phyloP scores from a whole-genome alignment of 2,797 vertebrate species.

The Melanogrammus aeglefinus region DNA sequence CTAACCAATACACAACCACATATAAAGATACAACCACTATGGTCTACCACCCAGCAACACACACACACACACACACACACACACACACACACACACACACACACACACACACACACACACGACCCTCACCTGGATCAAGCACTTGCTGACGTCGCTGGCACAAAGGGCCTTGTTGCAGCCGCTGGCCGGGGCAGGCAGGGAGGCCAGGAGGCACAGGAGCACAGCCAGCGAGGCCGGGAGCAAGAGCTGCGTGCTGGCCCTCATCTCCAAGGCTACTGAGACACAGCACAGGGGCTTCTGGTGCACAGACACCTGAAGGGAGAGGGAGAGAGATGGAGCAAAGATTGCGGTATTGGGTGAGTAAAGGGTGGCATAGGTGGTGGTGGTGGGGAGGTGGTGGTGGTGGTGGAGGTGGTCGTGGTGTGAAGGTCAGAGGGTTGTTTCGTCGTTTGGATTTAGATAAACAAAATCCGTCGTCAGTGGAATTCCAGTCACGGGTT shows the following conservation, averaged over 20 bases:
- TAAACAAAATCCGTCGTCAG: not conserved
- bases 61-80: too few species aligned
- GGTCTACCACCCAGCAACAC: too few species aligned
- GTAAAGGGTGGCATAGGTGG: too few species aligned
- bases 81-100: too few species aligned
- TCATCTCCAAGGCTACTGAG: constrained; percentile 80
- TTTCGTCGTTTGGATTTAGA: not conserved
- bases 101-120: too few species aligned
- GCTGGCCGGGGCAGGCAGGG: constrained; percentile 73
- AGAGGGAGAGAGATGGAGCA: not conserved
- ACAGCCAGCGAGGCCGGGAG: constrained; percentile 39
- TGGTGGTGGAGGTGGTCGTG: not conserved
- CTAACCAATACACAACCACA: not conserved
- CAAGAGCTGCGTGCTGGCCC: constrained; percentile 51
- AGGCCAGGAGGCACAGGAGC: constrained; percentile 68
- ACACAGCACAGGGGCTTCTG: constrained; percentile 55
- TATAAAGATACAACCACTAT: not conserved
- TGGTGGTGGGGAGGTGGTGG: not conserved
- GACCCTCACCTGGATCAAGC: constrained; percentile 88
- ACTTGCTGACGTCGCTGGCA: constrained; percentile 98
- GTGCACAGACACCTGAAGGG: constrained; percentile 8
- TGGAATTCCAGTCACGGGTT: not conserved
- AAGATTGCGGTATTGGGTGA: not conserved
- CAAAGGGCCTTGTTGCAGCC: constrained; percentile 97
- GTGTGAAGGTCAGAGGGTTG: not conserved